Conservation (phyloP, 64 coral and sea anemone species). For the Montipora capricornis region DNA sequence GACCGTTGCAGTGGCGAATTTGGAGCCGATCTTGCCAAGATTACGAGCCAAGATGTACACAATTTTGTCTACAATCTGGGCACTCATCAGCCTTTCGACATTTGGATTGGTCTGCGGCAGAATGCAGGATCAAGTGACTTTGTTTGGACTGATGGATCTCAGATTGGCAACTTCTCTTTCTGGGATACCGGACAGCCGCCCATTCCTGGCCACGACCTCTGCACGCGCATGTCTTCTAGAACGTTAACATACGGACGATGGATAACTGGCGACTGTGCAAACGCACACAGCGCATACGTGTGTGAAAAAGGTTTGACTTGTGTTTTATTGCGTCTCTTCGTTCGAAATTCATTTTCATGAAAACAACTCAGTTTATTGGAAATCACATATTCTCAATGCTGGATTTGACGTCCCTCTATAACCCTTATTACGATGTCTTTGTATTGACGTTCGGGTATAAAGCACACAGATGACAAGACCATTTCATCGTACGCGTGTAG, state of each 20-base stretch:
- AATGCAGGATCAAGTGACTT: neutral
- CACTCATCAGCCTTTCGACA: neutral
- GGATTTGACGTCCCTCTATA: too few species aligned
- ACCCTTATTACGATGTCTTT: too few species aligned
- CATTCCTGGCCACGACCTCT: neutral
- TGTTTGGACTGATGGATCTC: conserved; percentile 46
- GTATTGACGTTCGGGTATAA: too few species aligned
- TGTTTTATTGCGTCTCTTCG: too few species aligned
- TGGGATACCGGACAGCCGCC: conserved; percentile 1
- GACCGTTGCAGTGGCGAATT: neutral
- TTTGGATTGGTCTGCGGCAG: conserved; percentile 58
- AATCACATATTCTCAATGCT: too few species aligned
- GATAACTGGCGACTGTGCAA: conserved; percentile 1
- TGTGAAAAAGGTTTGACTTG: conserved; percentile 32
- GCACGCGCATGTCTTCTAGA: neutral
- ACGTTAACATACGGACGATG: neutral
- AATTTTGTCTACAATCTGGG: conserved; percentile 22
- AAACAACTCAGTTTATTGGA: too few species aligned
- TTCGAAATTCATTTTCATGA: too few species aligned
- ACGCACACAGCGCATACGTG: neutral
- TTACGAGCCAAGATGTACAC: conserved; percentile 7
- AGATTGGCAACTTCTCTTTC: conserved; percentile 10
- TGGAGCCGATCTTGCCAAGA: conserved; percentile 42
- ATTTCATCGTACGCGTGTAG: too few species aligned
- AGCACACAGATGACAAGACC: too few species aligned